Evolutionary conservation across 2,888 invertebrate species (phyloP).

Genomic region (Pelosia muscerda): DNA sequence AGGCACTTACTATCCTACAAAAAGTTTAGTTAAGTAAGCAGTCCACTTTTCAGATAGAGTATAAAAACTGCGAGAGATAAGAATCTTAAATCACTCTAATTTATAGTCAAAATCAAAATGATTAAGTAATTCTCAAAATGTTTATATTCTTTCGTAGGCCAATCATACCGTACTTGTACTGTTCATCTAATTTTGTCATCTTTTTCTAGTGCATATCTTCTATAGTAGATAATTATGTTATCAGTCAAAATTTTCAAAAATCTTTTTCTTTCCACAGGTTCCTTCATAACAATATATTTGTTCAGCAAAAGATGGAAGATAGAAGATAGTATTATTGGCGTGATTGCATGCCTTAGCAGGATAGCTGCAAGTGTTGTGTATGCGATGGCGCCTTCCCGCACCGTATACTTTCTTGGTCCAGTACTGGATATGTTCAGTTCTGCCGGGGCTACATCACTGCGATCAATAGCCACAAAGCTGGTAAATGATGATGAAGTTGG

Average conservation of each 20-base stretch:
- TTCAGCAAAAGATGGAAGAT: constrained; percentile 83
- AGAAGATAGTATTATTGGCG: constrained; percentile 82
- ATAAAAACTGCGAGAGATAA: too few relatives aligned
- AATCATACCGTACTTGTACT: too few relatives aligned
- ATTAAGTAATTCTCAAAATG: too few relatives aligned
- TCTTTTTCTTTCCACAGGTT: constrained; percentile 68
- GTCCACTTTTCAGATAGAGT: too few relatives aligned
- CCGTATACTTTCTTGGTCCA: constrained; percentile 84
- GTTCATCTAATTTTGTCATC: too few relatives aligned
- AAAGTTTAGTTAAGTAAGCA: too few relatives aligned
- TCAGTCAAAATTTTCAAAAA: not conserved
- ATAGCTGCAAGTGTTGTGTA: constrained; percentile 83
- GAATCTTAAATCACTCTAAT: too few relatives aligned
- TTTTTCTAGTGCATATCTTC: too few relatives aligned
- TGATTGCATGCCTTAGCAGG: constrained; percentile 84
- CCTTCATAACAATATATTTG: constrained; percentile 83
- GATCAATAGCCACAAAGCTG: constrained; percentile 87
- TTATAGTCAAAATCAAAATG: too few relatives aligned
- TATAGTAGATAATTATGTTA: too few relatives aligned
- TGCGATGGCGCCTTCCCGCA: constrained; percentile 78
- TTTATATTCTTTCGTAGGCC: too few relatives aligned
- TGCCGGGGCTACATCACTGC: constrained; percentile 85
- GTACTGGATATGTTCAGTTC: constrained; percentile 86
- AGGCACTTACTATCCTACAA: too few relatives aligned
- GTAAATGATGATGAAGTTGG: constrained; percentile 86